phyloP scores from a whole-genome alignment of 2,797 vertebrate species.

The Melanotaenia trifasciata region DNA sequence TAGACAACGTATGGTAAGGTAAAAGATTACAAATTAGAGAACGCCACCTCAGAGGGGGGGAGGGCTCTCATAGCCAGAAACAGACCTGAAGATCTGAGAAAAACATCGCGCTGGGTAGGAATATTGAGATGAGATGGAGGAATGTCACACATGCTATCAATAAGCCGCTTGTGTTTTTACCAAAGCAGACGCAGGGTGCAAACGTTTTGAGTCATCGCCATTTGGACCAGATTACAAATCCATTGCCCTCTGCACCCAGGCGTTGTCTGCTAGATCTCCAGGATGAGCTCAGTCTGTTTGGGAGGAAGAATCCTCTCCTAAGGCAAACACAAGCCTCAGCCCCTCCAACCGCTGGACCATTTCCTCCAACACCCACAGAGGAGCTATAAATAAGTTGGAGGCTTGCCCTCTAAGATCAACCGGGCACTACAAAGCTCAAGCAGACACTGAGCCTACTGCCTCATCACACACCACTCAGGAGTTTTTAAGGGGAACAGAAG shows the following conservation, averaged over 20 bases:
- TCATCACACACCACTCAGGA: constrained; percentile 57
- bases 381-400: constrained; percentile 73
- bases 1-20: not conserved
- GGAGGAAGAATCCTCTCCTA: constrained; percentile 58
- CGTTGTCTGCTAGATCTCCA: constrained; percentile 33
- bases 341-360: constrained; percentile 60
- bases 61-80: constrained; percentile 43
- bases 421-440: constrained; percentile 56
- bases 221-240: constrained; percentile 57
- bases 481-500: constrained; percentile 22
- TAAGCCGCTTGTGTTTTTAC: constrained; percentile 76
- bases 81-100: constrained; percentile 55
- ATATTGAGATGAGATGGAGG: constrained; percentile 72
- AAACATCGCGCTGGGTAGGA: constrained; percentile 44
- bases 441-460: constrained; percentile 55
- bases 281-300: constrained; percentile 55
- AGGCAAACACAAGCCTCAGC: constrained; percentile 56
- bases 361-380: constrained; percentile 72
- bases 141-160: constrained; percentile 83
- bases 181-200: constrained; percentile 64
- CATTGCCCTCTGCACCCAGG: constrained; percentile 33
- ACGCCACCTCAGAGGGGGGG: constrained; percentile 23
- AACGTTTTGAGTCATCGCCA: constrained; percentile 62
- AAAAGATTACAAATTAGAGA: constrained; percentile 13
- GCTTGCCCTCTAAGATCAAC: constrained; percentile 63